Conservation (phyloP, 2,113 vertebrate species). For the Pseudorasbora parva region DNA sequence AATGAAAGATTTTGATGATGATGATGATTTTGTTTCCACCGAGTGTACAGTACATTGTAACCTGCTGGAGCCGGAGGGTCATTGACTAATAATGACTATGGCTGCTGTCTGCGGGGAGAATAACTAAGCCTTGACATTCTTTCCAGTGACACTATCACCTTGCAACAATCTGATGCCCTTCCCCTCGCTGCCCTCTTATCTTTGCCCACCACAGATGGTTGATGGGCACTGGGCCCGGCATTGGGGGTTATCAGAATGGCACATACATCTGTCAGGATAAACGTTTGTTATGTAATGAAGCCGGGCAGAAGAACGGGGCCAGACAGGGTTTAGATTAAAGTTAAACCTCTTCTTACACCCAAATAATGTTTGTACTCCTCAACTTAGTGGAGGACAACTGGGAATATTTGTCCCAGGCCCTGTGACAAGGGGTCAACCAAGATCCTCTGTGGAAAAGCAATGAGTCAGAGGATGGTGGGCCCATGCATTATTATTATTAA, state of each 20-base stretch:
- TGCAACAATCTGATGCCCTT: conserved; percentile 24
- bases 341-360: conserved; percentile 10
- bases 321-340: conserved; percentile 2
- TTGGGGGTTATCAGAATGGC: conserved; percentile 33
- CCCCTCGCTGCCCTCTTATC: conserved; percentile 25
- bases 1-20: neutral
- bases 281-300: conserved; percentile 40
- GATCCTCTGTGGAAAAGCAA: neutral
- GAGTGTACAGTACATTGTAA: neutral
- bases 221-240: neutral
- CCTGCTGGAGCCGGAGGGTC: neutral
- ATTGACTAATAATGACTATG: neutral
- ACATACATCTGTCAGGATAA: conserved; percentile 34
- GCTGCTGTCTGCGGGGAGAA: conserved; percentile 14
- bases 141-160: conserved; percentile 28
- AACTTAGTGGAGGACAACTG: neutral
- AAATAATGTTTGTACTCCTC: conserved; percentile 18
- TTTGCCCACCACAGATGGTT: neutral
- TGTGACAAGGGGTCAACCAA: neutral
- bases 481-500: neutral
- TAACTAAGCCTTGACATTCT: conserved; percentile 18
- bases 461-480: neutral
- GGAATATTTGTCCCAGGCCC: neutral
- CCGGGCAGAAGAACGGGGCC: neutral
- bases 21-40: neutral